phyloP scores from a whole-genome alignment of 2,888 invertebrate genomes.

The Erebia palarica region DNA sequence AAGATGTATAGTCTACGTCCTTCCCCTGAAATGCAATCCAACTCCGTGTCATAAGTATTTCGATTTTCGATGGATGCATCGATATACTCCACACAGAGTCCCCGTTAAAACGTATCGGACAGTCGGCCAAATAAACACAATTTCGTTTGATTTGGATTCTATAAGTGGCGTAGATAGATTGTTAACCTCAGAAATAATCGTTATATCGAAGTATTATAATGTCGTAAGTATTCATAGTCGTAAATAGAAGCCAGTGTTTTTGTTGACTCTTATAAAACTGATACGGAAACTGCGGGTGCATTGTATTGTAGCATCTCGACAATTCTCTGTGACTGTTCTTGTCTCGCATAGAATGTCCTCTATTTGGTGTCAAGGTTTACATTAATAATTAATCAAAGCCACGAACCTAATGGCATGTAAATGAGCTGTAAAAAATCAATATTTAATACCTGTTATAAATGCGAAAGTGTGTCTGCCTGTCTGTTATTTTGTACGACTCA shows the following conservation, averaged over 20 bases:
- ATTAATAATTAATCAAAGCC: neutral
- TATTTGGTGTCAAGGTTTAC: slow-evolving; percentile 15
- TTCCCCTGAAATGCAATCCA: no score
- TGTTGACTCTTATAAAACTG: slow-evolving; percentile 12
- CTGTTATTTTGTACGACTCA: no score
- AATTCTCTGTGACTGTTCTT: slow-evolving; percentile 16
- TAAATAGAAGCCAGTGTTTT: slow-evolving; percentile 16
- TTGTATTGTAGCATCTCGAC: slow-evolving; percentile 20
- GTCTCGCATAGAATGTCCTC: slow-evolving; percentile 1
- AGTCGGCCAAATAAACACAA: no score
- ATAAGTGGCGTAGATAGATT: neutral
- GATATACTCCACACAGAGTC: no score
- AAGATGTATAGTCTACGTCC: no score
- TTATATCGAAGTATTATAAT: neutral
- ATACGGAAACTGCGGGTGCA: slow-evolving; percentile 14
- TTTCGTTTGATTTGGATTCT: no score
- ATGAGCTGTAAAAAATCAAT: neutral
- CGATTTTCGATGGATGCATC: no score
- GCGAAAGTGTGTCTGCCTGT: no score
- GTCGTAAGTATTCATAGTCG: slow-evolving; percentile 19
- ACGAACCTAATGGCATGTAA: neutral
- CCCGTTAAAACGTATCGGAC: no score
- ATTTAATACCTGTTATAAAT: no score
- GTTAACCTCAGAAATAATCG: neutral
- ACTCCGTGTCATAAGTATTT: no score